These are phyloP conservation scores for Trialeurodes vaporariorum DNA, from an alignment of 1,140 invertebrate species.

Conservation along the genomic window DNA sequence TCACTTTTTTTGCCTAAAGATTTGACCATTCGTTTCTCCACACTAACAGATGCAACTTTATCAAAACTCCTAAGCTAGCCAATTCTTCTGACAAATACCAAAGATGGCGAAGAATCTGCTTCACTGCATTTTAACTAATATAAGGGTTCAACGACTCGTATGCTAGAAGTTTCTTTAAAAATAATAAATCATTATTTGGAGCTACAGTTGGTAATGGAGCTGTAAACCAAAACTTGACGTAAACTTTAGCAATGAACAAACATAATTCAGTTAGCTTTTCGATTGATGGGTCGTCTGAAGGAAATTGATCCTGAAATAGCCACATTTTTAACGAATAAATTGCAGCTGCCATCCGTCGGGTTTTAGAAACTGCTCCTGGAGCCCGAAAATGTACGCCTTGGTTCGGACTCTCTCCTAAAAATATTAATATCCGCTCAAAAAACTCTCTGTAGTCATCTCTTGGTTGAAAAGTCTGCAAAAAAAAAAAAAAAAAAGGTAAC, in stretches of 20 bases:
- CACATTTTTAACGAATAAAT: slow-evolving; percentile 11
- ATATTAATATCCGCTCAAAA: not conserved
- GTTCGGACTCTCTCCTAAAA: not conserved
- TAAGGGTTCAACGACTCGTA: not conserved
- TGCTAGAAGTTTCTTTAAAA: slow-evolving; percentile 2
- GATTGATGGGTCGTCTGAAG: not conserved
- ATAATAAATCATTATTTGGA: not conserved
- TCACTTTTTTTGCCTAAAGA: not conserved
- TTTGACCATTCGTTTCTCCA: not conserved
- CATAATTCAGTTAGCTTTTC: not conserved
- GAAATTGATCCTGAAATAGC: slow-evolving; percentile 1
- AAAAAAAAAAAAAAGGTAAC: not conserved
- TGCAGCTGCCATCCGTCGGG: not conserved
- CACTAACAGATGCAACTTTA: not conserved
- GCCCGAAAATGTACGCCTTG: not conserved
- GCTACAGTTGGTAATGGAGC: not conserved
- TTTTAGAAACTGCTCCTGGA: not conserved
- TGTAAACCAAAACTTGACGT: slow-evolving; percentile 2
- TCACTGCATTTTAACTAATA: not conserved
- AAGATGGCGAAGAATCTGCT: not conserved
- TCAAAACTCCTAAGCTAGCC: not conserved
- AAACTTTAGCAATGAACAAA: slow-evolving; percentile 3
- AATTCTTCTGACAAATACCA: slow-evolving; percentile 4
- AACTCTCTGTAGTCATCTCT: not conserved
- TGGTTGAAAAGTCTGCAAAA: not conserved